These are phyloP conservation scores for Drosophila multiciliata DNA, from an alignment of 2,888 invertebrate genomes.

Conservation along the genomic window DNA sequence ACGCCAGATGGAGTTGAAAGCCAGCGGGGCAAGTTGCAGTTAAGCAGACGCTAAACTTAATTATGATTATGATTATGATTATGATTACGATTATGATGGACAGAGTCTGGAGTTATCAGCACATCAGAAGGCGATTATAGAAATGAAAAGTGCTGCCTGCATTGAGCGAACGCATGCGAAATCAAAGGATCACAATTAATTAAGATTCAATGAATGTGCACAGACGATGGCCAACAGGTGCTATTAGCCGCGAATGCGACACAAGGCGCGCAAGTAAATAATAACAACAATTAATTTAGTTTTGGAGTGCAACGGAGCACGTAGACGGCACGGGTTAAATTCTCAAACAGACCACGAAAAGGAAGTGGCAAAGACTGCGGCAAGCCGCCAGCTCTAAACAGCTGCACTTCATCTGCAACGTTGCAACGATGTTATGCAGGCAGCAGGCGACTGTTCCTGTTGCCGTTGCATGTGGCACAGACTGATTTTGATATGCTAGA, in stretches of 20 bases:
- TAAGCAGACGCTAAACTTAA: conserved; percentile 63
- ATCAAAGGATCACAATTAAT: conserved; percentile 67
- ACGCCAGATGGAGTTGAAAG: neutral
- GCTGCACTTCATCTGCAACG: conserved; percentile 44
- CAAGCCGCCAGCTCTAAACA: conserved; percentile 68
- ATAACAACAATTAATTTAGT: conserved; percentile 74
- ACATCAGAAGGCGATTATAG: conserved; percentile 56
- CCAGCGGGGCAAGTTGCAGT: neutral
- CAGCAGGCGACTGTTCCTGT: conserved; percentile 24
- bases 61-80: conserved; percentile 68
- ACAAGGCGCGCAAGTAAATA: conserved; percentile 40
- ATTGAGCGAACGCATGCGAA: conserved; percentile 43
- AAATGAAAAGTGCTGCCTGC: conserved; percentile 60
- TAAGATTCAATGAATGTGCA: conserved; percentile 74
- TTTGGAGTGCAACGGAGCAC: conserved; percentile 53
- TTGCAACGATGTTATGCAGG: conserved; percentile 59
- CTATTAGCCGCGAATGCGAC: conserved; percentile 11
- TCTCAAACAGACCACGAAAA: conserved; percentile 78
- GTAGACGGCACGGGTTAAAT: conserved; percentile 72
- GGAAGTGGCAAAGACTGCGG: conserved; percentile 79
- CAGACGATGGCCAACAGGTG: conserved; percentile 64
- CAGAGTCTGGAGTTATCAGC: conserved; percentile 46
- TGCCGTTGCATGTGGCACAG: conserved; percentile 51
- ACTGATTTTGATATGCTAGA: conserved; percentile 65
- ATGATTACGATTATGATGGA: conserved; percentile 56